Evolutionary conservation across 2,888 invertebrate genomes (phyloP).

Genomic region (Aproaerema taeniolella): DNA sequence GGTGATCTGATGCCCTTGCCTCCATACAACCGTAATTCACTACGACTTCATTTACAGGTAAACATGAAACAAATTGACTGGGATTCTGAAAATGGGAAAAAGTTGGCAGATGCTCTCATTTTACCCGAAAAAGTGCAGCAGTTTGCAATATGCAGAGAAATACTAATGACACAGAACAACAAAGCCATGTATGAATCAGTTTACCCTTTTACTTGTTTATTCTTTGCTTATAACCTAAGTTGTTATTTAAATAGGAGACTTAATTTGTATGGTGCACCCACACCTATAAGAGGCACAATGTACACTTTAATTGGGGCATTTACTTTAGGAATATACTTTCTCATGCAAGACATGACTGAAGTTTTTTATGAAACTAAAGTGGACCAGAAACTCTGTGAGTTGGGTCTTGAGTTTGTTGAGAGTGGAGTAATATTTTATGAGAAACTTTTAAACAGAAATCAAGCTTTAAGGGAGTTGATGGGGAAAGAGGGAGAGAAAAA

Average conservation of each 20-base stretch:
- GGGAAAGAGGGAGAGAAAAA: conserved; percentile 78
- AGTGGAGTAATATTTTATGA: conserved; percentile 88
- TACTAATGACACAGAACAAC: conserved; percentile 79
- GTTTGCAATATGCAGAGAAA: conserved; percentile 87
- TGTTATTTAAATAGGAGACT: conserved; percentile 69
- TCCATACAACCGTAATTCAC: too few species aligned
- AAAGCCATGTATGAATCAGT: conserved; percentile 76
- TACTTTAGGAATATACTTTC: conserved; percentile 77
- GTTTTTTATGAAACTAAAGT: conserved; percentile 78
- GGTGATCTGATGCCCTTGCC: too few species aligned
- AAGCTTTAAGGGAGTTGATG: conserved; percentile 82
- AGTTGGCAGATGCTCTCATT: conserved; percentile 81
- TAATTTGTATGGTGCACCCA: conserved; percentile 75
- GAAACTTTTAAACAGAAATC: conserved; percentile 84
- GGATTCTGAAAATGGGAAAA: conserved; percentile 78
- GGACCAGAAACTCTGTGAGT: conserved; percentile 79
- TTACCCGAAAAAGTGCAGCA: conserved; percentile 88
- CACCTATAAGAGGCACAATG: conserved; percentile 48
- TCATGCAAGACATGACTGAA: conserved; percentile 81
- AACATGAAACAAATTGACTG: conserved; percentile 80
- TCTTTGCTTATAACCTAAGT: conserved; percentile 71
- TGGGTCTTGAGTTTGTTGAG: conserved; percentile 80
- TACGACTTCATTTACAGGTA: too few species aligned
- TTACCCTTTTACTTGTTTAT: conserved; percentile 65
- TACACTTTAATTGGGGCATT: conserved; percentile 79